Evolutionary conservation across 1,140 invertebrate species (phyloP), one percentile per base, ranked within the genome.

Genomic region (Galleria mellonella): DNA sequence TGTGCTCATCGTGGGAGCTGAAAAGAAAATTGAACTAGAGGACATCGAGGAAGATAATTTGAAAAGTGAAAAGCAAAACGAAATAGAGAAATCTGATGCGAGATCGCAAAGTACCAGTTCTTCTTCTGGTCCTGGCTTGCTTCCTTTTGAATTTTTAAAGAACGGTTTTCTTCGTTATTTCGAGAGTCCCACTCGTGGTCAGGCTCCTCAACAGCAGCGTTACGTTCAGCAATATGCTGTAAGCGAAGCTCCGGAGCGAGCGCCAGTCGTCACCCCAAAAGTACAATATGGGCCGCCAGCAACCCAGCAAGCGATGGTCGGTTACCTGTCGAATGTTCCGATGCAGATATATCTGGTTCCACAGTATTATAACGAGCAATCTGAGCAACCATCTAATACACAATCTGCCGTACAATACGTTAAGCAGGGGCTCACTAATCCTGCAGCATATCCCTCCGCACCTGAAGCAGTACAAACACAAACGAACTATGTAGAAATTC

Each of bases 1-100:
- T 14, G 62, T 51, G 14, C 38, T 71, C 29, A 46, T 50, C 15
- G 67, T 62, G 9, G 44, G 37, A 43, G 70, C 69, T 14, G 86
- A 87, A 14, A 87, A 87, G 61, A 85, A 87, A 61, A 86, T 87
- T 9, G 73, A 82, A 43, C 47, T 87, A 17, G 76, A 87, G 57
- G 86, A 87, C 53, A 87, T 87, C 9, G 86, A 87, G 45, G 78
- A 85, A 32, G 86, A 87, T 46, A 87, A 86, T 40, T 57, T 87
- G 23, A 84, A 79, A 29, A 87, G 78, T 47, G 86, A 87, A 64
- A 71, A 72, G 32, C 61, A 75, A 54, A 83, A 56, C 13, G 55
- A 60, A 0, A 9, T 47, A 7, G 57, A 64, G 9, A 60, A 48
- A n/a, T 17, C 38, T 6, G 45, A 42, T 2, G 10, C 45, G 2